Conservation (phyloP, 2,888 invertebrate species). For the Ditula angustiorana region DNA sequence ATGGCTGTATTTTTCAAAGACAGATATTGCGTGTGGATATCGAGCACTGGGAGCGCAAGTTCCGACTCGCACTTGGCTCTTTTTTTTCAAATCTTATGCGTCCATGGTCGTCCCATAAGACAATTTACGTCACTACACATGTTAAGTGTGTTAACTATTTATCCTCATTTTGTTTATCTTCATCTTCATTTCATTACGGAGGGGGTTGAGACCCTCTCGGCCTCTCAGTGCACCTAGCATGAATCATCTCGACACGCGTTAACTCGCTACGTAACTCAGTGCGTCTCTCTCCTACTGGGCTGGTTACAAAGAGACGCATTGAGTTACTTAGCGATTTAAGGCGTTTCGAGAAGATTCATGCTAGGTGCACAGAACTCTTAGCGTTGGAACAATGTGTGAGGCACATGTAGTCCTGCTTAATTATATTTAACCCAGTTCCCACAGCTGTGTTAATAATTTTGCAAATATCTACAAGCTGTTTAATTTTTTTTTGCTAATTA, state of each 20-base stretch:
- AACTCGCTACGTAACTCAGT: too few species aligned
- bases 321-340: too few species aligned
- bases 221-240: neutral
- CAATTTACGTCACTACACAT: neutral
- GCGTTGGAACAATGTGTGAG: conserved; percentile 3
- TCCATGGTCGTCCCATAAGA: neutral
- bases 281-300: too few species aligned
- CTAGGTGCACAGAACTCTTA: neutral
- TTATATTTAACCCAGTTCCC: conserved; percentile 4
- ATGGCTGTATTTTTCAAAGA: too few species aligned
- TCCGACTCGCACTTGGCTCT: neutral
- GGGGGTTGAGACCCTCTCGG: neutral
- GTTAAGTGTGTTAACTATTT: neutral
- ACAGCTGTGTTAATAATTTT: neutral
- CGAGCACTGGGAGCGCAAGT: too few species aligned
- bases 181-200: neutral
- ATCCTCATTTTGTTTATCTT: conserved; percentile 7
- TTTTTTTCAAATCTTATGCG: neutral
- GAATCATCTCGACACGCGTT: too few species aligned
- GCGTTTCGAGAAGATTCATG: too few species aligned
- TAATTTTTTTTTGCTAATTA: neutral
- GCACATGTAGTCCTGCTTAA: conserved; percentile 1
- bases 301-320: too few species aligned
- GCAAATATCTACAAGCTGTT: neutral
- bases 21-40: too few species aligned